Conservation (phyloP, 2,888 invertebrate species). For the Xylocampa areola region DNA sequence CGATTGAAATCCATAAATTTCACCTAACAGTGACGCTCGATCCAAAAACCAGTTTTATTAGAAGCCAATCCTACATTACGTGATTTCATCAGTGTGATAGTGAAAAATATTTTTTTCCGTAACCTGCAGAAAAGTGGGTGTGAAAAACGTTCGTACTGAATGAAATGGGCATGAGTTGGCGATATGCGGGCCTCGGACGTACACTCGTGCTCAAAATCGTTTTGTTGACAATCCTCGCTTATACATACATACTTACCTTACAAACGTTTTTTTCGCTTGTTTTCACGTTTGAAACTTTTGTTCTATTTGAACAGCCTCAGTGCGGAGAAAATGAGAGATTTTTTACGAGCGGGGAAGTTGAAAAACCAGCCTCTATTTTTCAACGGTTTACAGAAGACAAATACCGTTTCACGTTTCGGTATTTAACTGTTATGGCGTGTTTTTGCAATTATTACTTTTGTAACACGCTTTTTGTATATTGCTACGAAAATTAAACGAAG, state of each 20-base stretch:
- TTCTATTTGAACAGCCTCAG: constrained; percentile 52
- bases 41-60: constrained; percentile 48
- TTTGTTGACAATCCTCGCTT: constrained; percentile 63
- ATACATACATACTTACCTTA: constrained; percentile 55
- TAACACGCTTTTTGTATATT: neutral
- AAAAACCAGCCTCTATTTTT: constrained; percentile 48
- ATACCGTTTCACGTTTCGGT: constrained; percentile 38
- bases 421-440: constrained; percentile 14
- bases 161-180: constrained; percentile 71
- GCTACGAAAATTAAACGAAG: constrained; percentile 4
- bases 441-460: constrained; percentile 28
- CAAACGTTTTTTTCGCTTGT: constrained; percentile 58
- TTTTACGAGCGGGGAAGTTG: constrained; percentile 49
- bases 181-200: constrained; percentile 53
- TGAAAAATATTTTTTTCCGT: constrained; percentile 52
- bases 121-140: constrained; percentile 58
- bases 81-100: constrained; percentile 58
- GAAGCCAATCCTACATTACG: constrained; percentile 46
- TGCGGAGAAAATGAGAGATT: constrained; percentile 45
- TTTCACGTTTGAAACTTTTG: constrained; percentile 58
- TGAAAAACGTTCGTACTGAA: constrained; percentile 65
- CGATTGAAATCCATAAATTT: constrained; percentile 51
- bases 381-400: constrained; percentile 50
- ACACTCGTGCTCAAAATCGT: constrained; percentile 65
- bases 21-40: constrained; percentile 29